These are phyloP conservation scores for Macropus fuliginosus DNA, from an alignment of 2,797 vertebrate genomes.

Conservation along the genomic window DNA sequence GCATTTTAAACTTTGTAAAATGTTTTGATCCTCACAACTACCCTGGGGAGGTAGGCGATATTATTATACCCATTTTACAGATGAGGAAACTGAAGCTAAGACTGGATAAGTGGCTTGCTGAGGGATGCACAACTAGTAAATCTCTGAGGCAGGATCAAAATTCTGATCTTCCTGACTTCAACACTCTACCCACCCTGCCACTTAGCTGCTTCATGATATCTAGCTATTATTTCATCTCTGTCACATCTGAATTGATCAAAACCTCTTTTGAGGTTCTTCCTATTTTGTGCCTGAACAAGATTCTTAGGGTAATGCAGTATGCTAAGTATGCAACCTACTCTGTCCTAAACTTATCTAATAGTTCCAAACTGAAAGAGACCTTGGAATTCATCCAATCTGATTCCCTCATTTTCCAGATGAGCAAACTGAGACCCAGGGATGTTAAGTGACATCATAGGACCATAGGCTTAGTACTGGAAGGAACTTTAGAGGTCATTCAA, in stretches of 20 bases:
- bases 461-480: not conserved
- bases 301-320: not conserved
- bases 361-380: not conserved
- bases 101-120: not conserved
- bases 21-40: not conserved
- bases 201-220: not conserved
- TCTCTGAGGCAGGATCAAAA: not conserved
- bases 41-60: not conserved
- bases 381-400: not conserved
- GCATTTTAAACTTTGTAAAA: not conserved
- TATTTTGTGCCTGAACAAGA: not conserved
- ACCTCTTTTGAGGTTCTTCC: not conserved
- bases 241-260: not conserved
- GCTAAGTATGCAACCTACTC: not conserved
- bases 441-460: not conserved
- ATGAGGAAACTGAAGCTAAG: not conserved
- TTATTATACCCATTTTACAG: not conserved
- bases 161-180: not conserved
- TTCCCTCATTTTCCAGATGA: not conserved
- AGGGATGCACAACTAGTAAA: not conserved
- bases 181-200: not conserved
- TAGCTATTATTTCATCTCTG: not conserved
- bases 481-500: not conserved
- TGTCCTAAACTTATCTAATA: not conserved
- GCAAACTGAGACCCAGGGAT: not conserved